Percentiles rank a stretch among this genome's conserved stretches.
Conservation (phyloP, 2,797 vertebrate species). For the Poliocrania exsul region DNA sequence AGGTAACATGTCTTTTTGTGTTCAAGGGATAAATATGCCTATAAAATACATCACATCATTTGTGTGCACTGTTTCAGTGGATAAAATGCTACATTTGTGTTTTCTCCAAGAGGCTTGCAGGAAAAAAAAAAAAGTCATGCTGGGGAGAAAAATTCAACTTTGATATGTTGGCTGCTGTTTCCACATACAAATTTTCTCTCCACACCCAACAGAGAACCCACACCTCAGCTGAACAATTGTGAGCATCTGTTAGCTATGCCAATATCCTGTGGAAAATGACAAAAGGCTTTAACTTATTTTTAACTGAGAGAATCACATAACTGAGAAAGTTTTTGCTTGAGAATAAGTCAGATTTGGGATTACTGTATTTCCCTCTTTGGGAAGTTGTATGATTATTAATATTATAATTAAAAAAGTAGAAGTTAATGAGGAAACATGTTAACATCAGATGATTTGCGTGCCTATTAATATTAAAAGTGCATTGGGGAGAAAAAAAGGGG, state of each 20-base stretch:
- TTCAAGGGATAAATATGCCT: not conserved
- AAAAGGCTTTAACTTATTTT: slow-evolving; percentile 55
- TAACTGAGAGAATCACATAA: slow-evolving; percentile 25
- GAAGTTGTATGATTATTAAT: slow-evolving; percentile 42
- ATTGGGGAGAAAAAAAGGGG: not conserved
- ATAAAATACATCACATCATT: not conserved
- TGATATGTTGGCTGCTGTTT: slow-evolving; percentile 4
- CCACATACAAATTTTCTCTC: slow-evolving; percentile 31
- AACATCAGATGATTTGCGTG: not conserved
- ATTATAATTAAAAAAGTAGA: slow-evolving; percentile 57
- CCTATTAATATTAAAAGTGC: slow-evolving; percentile 46
- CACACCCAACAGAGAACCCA: slow-evolving; percentile 24
- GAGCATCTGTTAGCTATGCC: slow-evolving; percentile 36
- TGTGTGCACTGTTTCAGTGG: not conserved
- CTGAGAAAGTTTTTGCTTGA: slow-evolving; percentile 14
- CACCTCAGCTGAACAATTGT: slow-evolving; percentile 50
- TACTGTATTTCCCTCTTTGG: slow-evolving; percentile 35
- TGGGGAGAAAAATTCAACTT: not conserved
- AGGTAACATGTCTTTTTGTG: not conserved
- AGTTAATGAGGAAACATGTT: slow-evolving; percentile 58
- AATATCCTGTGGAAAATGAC: slow-evolving; percentile 54
- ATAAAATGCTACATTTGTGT: not conserved
- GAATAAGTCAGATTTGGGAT: slow-evolving; percentile 45
- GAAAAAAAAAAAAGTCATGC: not conserved
- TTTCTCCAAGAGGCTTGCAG: not conserved